phyloP scores from a whole-genome alignment of 2,888 invertebrate genomes.

The Lasioglossum malachurum region DNA sequence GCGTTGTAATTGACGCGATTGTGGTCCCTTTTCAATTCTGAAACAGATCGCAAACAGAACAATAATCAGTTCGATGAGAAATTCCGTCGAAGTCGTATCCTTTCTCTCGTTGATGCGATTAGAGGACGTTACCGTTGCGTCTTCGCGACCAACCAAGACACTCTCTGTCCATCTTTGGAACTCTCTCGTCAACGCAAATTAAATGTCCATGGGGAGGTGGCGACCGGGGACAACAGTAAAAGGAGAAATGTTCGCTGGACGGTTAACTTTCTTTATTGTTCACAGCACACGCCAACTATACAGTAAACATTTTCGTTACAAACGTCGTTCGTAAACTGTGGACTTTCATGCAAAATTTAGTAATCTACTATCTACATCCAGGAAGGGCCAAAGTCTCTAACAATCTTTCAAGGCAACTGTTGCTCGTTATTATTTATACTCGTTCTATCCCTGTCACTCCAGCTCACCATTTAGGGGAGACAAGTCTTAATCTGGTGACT shows the following conservation, averaged over 20 bases:
- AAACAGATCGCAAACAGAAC: slow-evolving; percentile 66
- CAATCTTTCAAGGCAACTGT: background rate
- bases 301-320: background rate
- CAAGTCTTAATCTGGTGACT: too few relatives aligned
- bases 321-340: background rate
- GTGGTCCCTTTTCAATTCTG: slow-evolving; percentile 71
- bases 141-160: background rate
- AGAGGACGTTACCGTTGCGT: slow-evolving; percentile 1
- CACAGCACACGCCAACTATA: background rate
- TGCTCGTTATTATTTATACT: too few relatives aligned
- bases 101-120: background rate
- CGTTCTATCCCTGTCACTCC: too few relatives aligned
- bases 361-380: background rate
- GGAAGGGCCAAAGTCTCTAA: background rate
- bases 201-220: background rate
- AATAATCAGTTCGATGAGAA: slow-evolving; percentile 51
- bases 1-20: slow-evolving; percentile 73
- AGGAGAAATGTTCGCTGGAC: slow-evolving; percentile 3
- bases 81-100: background rate
- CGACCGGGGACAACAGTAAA: background rate
- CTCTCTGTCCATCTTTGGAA: background rate
- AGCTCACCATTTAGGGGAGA: too few relatives aligned
- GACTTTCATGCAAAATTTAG: too few relatives aligned
- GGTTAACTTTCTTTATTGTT: slow-evolving; percentile 5
- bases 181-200: slow-evolving; percentile 1